Percentiles rank a stretch among this genome's conserved stretches.
phyloP scores from a whole-genome alignment of 2,888 invertebrate species.

The Nephrocerus scutellatus region DNA sequence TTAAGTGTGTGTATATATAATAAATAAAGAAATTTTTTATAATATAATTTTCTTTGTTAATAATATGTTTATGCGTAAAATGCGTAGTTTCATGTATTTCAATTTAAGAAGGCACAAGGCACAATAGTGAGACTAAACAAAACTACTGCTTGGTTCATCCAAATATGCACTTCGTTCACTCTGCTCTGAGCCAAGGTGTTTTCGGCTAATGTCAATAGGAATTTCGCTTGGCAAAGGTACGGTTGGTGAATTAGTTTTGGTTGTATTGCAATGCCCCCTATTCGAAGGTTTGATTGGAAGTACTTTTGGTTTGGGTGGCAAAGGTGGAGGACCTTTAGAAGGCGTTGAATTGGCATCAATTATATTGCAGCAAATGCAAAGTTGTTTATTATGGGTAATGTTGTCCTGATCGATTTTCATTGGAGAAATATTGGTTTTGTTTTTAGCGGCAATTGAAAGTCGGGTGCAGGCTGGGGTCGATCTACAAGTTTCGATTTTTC shows the following conservation, averaged over 20 bases:
- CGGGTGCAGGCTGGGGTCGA: constrained; percentile 44
- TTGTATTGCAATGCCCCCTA: constrained; percentile 46
- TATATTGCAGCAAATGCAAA: constrained; percentile 20
- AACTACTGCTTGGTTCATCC: constrained; percentile 60
- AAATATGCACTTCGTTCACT: constrained; percentile 50
- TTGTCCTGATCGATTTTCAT: constrained; percentile 32
- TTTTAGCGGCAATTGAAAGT: constrained; percentile 37
- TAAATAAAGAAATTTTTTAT: too few species aligned
- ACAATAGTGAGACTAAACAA: constrained; percentile 50
- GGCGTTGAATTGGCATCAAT: constrained; percentile 21
- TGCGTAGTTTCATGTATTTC: too few species aligned
- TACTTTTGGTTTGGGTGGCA: constrained; percentile 70
- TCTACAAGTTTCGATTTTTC: too few species aligned
- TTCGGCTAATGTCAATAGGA: constrained; percentile 32
- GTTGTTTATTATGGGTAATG: constrained; percentile 10
- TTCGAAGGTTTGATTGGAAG: constrained; percentile 57
- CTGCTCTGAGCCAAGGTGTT: constrained; percentile 32
- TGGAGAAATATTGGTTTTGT: constrained; percentile 31
- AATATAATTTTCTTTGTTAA: too few species aligned
- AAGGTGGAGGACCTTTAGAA: constrained; percentile 55
- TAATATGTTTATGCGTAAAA: too few species aligned
- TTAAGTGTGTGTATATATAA: too few species aligned
- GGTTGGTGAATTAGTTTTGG: constrained; percentile 19
- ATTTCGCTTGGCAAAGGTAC: constrained; percentile 26
- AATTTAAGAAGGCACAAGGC: too few species aligned